These are phyloP conservation scores for Cherax destructor DNA, from an alignment of 1,140 invertebrate genomes.

Conservation along the genomic window DNA sequence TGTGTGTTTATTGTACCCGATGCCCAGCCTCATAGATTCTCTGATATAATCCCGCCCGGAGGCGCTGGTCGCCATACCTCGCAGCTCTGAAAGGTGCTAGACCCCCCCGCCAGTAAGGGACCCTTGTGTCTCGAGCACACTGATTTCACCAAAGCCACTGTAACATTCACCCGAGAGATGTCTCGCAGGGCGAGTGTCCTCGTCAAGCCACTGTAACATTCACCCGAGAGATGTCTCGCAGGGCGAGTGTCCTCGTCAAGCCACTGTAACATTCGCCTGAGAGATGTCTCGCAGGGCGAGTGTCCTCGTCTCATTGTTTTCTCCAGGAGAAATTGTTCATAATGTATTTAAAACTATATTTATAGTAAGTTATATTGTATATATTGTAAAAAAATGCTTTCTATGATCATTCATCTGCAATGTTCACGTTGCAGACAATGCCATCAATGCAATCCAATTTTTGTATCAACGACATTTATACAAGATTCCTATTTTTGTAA, in stretches of 20 bases:
- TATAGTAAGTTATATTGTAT: constrained; percentile 67
- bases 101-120: constrained; percentile 5
- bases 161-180: no score
- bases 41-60: not conserved
- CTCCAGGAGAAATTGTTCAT: constrained; percentile 62
- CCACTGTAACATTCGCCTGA: no score
- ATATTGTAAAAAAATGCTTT: constrained; percentile 57
- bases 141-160: constrained; percentile 61
- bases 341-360: constrained; percentile 62
- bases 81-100: constrained; percentile 14
- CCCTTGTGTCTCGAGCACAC: constrained; percentile 41
- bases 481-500: constrained; percentile 56
- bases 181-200: not conserved
- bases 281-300: not conserved
- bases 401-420: not conserved
- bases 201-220: no score
- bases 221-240: not conserved
- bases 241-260: constrained; percentile 1
- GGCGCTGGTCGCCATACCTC: constrained; percentile 64
- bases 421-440: constrained; percentile 16
- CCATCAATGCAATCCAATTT: constrained; percentile 59
- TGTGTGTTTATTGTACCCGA: not conserved
- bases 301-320: constrained; percentile 31
- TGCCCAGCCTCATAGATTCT: not conserved
- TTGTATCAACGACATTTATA: constrained; percentile 57